Conservation (phyloP, 2,113 vertebrate genomes). For the Nesogale talazaci region DNA sequence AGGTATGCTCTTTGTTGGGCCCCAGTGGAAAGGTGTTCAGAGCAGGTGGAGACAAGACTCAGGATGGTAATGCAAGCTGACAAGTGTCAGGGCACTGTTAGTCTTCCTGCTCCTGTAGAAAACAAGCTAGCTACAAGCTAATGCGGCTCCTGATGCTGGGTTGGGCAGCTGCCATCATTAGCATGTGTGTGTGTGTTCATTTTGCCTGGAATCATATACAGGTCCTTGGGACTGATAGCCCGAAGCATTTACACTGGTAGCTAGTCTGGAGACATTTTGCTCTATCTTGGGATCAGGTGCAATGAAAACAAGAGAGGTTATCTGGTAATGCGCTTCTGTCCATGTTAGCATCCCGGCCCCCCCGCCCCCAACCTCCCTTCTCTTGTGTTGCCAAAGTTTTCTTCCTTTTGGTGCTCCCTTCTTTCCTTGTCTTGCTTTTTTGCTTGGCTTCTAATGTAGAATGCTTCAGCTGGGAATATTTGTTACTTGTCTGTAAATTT, state of each 20-base stretch:
- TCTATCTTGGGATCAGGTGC: neutral
- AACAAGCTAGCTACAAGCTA: neutral
- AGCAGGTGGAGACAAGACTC: neutral
- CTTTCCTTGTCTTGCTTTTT: neutral
- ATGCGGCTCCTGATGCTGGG: too few species aligned
- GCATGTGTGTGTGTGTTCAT: neutral
- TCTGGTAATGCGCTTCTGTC: neutral
- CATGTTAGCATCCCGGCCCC: too few species aligned
- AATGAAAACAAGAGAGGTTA: neutral
- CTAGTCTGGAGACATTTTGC: neutral
- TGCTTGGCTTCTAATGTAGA: neutral
- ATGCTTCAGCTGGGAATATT: neutral
- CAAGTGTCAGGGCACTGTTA: constrained; percentile 25
- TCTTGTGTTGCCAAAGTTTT: neutral
- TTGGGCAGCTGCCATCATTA: neutral
- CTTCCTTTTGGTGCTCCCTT: neutral
- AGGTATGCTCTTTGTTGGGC: neutral
- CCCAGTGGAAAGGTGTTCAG: neutral
- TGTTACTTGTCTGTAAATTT: neutral
- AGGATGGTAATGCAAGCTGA: constrained; percentile 12
- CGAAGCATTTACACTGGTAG: too few species aligned
- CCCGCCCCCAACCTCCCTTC: neutral
- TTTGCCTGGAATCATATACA: neutral
- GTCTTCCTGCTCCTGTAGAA: neutral
- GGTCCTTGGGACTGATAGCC: too few species aligned